Evolutionary conservation across 2,888 invertebrate genomes (phyloP), one percentile per base, ranked within the genome.

Genomic region (Archaeoteleia sp.): DNA sequence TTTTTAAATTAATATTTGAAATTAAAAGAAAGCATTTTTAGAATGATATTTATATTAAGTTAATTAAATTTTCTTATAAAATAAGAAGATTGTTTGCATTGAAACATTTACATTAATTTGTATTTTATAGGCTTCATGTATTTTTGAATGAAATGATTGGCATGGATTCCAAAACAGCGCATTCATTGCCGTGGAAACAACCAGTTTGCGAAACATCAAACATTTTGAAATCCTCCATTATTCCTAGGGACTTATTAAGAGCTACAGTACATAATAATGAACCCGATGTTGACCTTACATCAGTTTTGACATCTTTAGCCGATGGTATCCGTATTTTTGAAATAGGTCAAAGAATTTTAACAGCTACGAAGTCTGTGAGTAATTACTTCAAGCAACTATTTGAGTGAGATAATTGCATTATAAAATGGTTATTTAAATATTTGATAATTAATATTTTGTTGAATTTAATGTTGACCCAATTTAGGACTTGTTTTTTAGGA

Each of bases 261-360:
- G 70, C 76, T 10, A 70, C 79, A 17, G 54, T 67, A 7, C 70
- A 63, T 63, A 78, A 66, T 62, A 78, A 67, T 61, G 77, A 60
- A 48, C 80, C 71, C 49, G 86, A 74, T 23, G 83, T 84, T 35
- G 87, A 87, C 63, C 85, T 87, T 0, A 83, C 85, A 5, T 83
- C 86, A 12, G 85, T 86, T 0, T 78, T 87, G 45, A 60, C 73
- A 0, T 83, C 81, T 2, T 70, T 80, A 1, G 86, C 83, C 1
- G 79, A 81, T 40, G 80, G 85, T 14, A 87, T 87, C 81, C 87
- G 89, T 70, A 90, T 92, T 67, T 91, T 91, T 0, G 94, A 95
- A 83, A 90, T 94, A 29, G 94, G 93, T 0, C 93, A 93, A 77
- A 87, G 94, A 65, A 93, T 95, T 71, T 88, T 91, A 46, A 89